phyloP scores from a whole-genome alignment of 2,113 vertebrate species.

The Pteronura brasiliensis region DNA sequence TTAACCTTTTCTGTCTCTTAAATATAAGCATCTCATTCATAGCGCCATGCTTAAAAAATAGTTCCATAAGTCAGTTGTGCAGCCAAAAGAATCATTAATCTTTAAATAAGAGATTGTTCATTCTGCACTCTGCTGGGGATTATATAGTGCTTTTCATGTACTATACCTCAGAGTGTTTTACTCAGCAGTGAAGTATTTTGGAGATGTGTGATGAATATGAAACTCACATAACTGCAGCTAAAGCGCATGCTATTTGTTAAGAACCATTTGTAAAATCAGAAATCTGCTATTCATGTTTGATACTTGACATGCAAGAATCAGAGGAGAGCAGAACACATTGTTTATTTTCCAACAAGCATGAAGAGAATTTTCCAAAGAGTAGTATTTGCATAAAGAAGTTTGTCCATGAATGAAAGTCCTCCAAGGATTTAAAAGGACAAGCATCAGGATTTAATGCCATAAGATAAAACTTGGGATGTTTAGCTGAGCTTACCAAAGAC shows the following conservation, averaged over 20 bases:
- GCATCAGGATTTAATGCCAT: not conserved
- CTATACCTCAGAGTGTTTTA: constrained; percentile 74
- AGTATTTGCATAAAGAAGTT: constrained; percentile 53
- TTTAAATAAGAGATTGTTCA: constrained; percentile 76
- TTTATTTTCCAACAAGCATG: constrained; percentile 67
- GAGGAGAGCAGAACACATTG: constrained; percentile 51
- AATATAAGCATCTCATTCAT: constrained; percentile 32
- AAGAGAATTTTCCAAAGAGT: constrained; percentile 32
- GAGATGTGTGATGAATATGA: constrained; percentile 72
- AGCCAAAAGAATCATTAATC: constrained; percentile 75
- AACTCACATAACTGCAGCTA: constrained; percentile 45
- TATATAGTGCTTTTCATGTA: constrained; percentile 72
- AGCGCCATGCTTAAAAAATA: not conserved
- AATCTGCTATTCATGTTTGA: constrained; percentile 55
- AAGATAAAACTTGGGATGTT: not conserved
- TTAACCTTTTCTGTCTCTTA: constrained; percentile 60
- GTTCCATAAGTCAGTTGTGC: constrained; percentile 49
- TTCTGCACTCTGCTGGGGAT: constrained; percentile 53
- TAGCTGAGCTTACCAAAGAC: not conserved
- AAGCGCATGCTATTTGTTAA: not conserved
- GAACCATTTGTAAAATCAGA: constrained; percentile 72
- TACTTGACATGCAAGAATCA: constrained; percentile 56
- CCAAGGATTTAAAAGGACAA: not conserved
- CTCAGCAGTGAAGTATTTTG: constrained; percentile 67
- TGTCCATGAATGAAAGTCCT: not conserved